These are phyloP conservation scores for Cygnus atratus DNA, from an alignment of 2,113 vertebrate species.

Conservation along the genomic window DNA sequence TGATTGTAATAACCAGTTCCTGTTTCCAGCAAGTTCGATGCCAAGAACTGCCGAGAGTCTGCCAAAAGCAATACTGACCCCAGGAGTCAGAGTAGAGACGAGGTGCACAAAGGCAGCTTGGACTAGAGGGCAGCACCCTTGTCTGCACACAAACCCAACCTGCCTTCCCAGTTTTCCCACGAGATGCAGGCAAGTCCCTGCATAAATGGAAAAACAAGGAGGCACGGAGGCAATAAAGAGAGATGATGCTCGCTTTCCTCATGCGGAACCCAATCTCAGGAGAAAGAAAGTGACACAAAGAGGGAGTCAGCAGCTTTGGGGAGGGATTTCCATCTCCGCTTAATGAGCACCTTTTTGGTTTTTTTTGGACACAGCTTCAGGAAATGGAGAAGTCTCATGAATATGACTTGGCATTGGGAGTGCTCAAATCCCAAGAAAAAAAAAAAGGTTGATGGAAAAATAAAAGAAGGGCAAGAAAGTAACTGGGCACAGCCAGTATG, in stretches of 20 bases:
- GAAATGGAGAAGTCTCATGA: not conserved
- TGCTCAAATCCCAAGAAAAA: not conserved
- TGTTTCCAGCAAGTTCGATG: not conserved
- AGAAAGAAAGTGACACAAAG: not conserved
- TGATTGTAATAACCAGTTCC: not conserved
- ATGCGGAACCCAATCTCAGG: not conserved
- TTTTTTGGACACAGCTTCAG: not conserved
- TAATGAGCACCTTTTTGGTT: rapidly evolving
- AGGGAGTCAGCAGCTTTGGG: not conserved
- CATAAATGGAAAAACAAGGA: not conserved
- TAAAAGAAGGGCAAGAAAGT: not conserved
- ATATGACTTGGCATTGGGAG: not conserved
- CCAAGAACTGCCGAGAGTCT: not conserved
- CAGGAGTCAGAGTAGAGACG: rapidly evolving
- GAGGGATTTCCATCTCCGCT: not conserved
- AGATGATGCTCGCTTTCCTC: not conserved
- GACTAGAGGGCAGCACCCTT: not conserved
- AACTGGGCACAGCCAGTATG: rapidly evolving
- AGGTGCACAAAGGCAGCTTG: not conserved
- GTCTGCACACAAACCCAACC: not conserved
- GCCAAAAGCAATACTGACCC: not conserved
- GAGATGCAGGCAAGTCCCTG: not conserved
- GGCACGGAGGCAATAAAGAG: not conserved
- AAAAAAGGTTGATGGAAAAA: not conserved
- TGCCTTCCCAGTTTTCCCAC: not conserved